These are phyloP conservation scores for Sisyra nigra DNA, from an alignment of 2,888 invertebrate genomes.

Conservation along the genomic window DNA sequence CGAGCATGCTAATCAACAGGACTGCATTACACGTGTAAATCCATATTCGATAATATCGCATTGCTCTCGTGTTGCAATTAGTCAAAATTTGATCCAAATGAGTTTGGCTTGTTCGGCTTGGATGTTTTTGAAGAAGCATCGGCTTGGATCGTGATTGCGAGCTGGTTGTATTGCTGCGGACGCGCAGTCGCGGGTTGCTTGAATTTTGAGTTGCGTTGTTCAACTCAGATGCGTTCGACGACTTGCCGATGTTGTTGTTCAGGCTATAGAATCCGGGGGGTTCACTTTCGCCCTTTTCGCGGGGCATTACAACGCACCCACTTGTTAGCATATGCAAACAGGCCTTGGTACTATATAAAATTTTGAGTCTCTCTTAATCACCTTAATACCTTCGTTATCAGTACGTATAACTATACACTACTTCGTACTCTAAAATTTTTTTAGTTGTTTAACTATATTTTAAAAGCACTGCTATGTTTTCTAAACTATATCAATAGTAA, in stretches of 20 bases:
- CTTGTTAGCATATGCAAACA: conserved; percentile 12
- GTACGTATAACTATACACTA: too few species aligned
- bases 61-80: conserved; percentile 24
- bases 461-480: too few species aligned
- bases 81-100: conserved; percentile 8
- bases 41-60: conserved; percentile 80
- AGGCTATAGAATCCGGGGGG: conserved; percentile 4
- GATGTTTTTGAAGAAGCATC: conserved; percentile 7
- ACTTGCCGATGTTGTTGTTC: conserved; percentile 25
- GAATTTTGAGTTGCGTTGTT: conserved; percentile 26
- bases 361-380: not conserved
- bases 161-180: conserved; percentile 14
- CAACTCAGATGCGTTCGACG: conserved; percentile 31
- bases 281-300: conserved; percentile 22
- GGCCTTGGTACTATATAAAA: conserved; percentile 4
- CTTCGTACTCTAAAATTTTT: too few species aligned
- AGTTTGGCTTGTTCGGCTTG: conserved; percentile 5
- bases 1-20: conserved; percentile 65
- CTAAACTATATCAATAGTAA: too few species aligned
- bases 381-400: not conserved
- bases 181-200: conserved; percentile 18
- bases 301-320: conserved; percentile 34
- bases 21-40: conserved; percentile 86
- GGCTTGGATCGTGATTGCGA: not conserved
- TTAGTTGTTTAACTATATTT: too few species aligned